phyloP scores from a whole-genome alignment of 1,140 invertebrate species.

The Drosophila albomicans region DNA sequence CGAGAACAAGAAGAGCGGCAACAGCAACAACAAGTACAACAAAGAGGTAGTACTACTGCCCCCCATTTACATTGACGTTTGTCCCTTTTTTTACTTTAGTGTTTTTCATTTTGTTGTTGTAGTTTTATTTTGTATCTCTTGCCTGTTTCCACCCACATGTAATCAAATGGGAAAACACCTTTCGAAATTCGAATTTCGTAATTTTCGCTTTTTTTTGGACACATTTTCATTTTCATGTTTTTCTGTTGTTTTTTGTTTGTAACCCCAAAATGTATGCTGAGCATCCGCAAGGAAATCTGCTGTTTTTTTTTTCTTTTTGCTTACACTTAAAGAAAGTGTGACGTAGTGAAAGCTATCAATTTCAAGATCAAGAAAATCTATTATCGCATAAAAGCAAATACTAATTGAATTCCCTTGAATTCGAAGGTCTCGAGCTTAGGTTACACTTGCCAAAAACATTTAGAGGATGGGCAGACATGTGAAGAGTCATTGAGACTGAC shows the following conservation, averaged over 20 bases:
- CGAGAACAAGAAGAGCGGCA: conserved; percentile 8
- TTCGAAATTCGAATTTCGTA: conserved; percentile 41
- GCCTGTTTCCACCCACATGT: conserved; percentile 17
- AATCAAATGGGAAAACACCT: conserved; percentile 49
- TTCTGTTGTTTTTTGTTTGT: neutral
- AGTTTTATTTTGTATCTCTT: conserved; percentile 23
- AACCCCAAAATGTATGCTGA: conserved; percentile 15
- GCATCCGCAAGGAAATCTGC: conserved; percentile 22
- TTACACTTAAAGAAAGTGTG: conserved; percentile 25
- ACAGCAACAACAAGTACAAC: conserved; percentile 43
- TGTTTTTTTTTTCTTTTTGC: conserved; percentile 1
- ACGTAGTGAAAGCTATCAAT: conserved; percentile 20
- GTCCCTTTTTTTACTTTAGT: conserved; percentile 31
- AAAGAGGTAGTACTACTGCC: conserved; percentile 64
- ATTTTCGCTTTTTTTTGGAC: conserved; percentile 22
- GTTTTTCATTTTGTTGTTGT: conserved; percentile 10
- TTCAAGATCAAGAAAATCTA: conserved; percentile 48
- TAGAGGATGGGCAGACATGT: neutral
- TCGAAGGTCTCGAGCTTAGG: conserved; percentile 1
- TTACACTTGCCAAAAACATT: conserved; percentile 1
- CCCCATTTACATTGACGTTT: conserved; percentile 59
- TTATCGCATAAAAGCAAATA: neutral
- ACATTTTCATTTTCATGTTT: neutral
- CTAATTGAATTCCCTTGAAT: conserved; percentile 6
- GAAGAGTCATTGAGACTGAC: neutral